Conservation (phyloP, 2,113 vertebrate species). For the Gadus macrocephalus region DNA sequence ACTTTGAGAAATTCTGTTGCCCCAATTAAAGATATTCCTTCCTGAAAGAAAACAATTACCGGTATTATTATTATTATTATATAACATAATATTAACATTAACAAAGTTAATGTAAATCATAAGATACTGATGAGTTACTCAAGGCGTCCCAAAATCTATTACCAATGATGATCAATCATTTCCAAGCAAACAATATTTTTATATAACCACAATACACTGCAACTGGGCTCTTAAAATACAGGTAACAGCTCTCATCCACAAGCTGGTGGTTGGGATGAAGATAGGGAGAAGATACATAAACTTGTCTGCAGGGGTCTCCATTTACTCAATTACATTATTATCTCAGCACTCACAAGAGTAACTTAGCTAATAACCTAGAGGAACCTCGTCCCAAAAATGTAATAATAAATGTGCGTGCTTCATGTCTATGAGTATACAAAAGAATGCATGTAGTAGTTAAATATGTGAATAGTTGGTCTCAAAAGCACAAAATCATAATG, state of each 20-base stretch:
- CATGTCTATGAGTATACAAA: not conserved
- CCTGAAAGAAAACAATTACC: slow-evolving; percentile 71
- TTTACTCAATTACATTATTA: slow-evolving; percentile 52
- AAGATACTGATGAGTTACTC: too few relatives aligned
- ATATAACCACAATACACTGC: too few relatives aligned
- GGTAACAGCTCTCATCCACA: not conserved
- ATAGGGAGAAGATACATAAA: slow-evolving; percentile 32
- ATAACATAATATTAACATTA: not conserved
- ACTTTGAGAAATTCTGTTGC: slow-evolving; percentile 79
- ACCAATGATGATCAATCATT: too few relatives aligned
- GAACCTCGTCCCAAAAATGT: not conserved
- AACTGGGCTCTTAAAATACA: too few relatives aligned
- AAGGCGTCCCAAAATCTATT: too few relatives aligned
- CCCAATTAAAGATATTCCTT: slow-evolving; percentile 80
- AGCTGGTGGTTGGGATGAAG: not conserved
- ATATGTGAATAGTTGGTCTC: not conserved
- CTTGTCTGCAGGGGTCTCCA: slow-evolving; percentile 69
- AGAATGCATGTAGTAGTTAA: slow-evolving; percentile 4
- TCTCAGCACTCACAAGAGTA: not conserved
- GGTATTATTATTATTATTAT: not conserved
- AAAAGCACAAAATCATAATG: not conserved
- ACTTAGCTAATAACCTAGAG: too few relatives aligned
- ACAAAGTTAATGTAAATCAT: too few relatives aligned
- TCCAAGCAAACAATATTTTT: too few relatives aligned
- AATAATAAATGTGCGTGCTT: not conserved